Evolutionary conservation across 2,888 invertebrate genomes (phyloP).

Genomic region (Ophioninae sp.): DNA sequence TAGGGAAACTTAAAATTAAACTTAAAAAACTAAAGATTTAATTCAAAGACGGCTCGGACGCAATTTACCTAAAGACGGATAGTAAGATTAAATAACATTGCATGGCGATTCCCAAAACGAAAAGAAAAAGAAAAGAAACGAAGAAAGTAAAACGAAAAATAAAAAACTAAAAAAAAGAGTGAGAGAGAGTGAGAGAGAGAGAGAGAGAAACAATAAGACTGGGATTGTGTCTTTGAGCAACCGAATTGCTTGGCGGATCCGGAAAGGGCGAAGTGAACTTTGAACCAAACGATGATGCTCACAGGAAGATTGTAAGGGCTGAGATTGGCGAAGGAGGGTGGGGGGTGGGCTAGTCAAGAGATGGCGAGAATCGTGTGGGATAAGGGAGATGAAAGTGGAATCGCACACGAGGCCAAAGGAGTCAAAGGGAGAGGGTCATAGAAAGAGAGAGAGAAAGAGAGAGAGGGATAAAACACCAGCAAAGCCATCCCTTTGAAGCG

Average conservation of each 20-base stretch:
- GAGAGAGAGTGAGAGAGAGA: not conserved
- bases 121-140: no score
- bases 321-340: not conserved
- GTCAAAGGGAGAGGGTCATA: conserved; percentile 27
- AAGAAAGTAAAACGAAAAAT: no score
- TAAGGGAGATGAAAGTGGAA: conserved; percentile 33
- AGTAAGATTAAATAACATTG: no score
- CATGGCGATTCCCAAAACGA: no score
- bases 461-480: conserved; percentile 14
- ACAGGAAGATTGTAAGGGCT: not conserved
- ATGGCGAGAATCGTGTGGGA: conserved; percentile 17
- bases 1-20: no score
- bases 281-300: conserved; percentile 46
- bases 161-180: no score
- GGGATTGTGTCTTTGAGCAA: conserved; percentile 50
- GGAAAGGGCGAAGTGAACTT: conserved; percentile 49
- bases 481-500: conserved; percentile 50
- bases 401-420: conserved; percentile 31
- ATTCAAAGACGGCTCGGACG: no score
- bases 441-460: conserved; percentile 30
- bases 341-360: conserved; percentile 11
- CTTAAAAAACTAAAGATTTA: no score
- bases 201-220: not conserved
- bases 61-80: no score
- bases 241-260: conserved; percentile 37